phyloP scores from a whole-genome alignment of 2,797 vertebrate genomes.

The Crypturellus tataupa region DNA sequence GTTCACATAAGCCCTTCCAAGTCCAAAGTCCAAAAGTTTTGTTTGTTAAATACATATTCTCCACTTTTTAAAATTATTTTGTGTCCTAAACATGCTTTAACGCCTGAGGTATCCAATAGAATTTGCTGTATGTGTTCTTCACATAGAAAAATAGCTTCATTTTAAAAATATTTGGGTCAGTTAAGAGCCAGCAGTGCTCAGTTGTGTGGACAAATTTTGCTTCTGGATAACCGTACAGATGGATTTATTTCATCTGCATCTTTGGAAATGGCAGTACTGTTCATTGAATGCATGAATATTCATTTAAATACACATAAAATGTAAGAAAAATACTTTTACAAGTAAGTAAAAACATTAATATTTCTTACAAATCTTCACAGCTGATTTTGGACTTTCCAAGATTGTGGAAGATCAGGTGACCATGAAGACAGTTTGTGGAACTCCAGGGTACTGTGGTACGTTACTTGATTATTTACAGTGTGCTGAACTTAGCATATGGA shows the following conservation, averaged over 20 bases:
- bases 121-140: not conserved
- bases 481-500: not conserved
- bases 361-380: constrained; percentile 75
- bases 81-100: no score
- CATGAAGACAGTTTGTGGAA: constrained; percentile 92
- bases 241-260: not conserved
- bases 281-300: not conserved
- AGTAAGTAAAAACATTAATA: not conserved
- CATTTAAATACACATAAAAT: not conserved
- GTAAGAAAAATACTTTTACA: not conserved
- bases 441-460: constrained; percentile 91
- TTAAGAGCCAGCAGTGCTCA: not conserved
- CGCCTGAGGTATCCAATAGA: not conserved
- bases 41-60: not conserved
- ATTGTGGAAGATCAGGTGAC: constrained; percentile 90
- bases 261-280: not conserved
- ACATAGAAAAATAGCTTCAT: not conserved
- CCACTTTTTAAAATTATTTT: not conserved
- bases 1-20: not conserved
- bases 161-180: not conserved
- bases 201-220: not conserved
- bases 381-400: constrained; percentile 92
- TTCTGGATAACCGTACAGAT: not conserved
- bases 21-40: not conserved
- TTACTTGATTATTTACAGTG: constrained; percentile 10